phyloP scores from a whole-genome alignment of 2,888 invertebrate species.

The Dryomyza anilis region DNA sequence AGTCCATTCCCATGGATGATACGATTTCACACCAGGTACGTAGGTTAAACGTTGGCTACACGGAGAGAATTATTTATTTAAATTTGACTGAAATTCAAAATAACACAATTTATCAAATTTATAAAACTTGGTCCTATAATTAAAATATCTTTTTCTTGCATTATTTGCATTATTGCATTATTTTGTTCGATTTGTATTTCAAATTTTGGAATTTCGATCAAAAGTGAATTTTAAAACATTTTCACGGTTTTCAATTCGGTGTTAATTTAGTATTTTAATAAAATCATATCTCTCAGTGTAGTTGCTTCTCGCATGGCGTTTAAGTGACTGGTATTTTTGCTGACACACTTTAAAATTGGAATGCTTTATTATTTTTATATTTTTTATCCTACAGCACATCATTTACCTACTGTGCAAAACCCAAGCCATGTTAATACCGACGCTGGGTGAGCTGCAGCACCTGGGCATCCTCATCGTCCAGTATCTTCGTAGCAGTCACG shows the following conservation, averaged over 20 bases:
- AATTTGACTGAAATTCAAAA: no score
- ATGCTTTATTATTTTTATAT: constrained; percentile 7
- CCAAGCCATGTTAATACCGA: constrained; percentile 59
- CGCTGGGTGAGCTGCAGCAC: constrained; percentile 56
- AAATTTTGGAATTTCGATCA: no score
- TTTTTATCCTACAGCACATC: constrained; percentile 50
- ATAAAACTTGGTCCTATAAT: background rate
- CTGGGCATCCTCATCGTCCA: constrained; percentile 57
- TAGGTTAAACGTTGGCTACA: no score
- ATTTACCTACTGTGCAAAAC: constrained; percentile 61
- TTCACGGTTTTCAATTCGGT: no score
- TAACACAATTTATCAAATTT: no score
- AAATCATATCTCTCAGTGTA: background rate
- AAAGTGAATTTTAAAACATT: no score
- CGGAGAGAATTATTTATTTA: no score
- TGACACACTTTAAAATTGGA: background rate
- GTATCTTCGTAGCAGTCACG: constrained; percentile 61
- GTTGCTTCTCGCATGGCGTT: background rate
- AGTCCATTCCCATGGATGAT: constrained; percentile 74
- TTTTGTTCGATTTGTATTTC: no score
- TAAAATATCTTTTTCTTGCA: background rate
- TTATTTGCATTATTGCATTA: background rate
- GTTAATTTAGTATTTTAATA: no score
- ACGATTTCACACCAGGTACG: constrained; percentile 72
- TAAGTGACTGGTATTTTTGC: background rate